These are phyloP conservation scores for Archilochus colubris DNA, from an alignment of 2,113 vertebrate genomes.

Conservation along the genomic window DNA sequence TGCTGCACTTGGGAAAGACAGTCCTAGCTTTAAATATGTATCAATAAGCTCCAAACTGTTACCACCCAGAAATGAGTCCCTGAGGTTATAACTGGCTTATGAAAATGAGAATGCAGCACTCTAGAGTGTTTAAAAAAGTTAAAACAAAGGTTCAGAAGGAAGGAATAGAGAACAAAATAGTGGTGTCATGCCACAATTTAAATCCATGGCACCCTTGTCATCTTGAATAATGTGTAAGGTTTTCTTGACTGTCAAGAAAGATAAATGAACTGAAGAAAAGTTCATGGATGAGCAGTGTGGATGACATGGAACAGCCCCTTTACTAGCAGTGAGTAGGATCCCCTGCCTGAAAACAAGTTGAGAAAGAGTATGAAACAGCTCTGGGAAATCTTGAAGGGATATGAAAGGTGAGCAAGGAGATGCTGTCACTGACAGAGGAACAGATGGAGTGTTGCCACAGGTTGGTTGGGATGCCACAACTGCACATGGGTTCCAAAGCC, in stretches of 20 bases:
- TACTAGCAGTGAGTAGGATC: not conserved
- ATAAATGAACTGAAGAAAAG: not conserved
- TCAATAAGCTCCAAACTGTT: not conserved
- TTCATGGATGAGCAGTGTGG: not conserved
- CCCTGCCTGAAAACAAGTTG: not conserved
- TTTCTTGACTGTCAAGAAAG: not conserved
- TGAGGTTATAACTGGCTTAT: not conserved
- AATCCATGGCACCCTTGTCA: not conserved
- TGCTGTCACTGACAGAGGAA: not conserved
- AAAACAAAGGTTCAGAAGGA: not conserved
- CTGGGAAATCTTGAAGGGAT: not conserved
- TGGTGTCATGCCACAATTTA: not conserved
- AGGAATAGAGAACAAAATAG: not conserved
- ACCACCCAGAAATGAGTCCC: not conserved
- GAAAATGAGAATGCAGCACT: not conserved
- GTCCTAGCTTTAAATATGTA: not conserved
- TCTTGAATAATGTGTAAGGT: not conserved
- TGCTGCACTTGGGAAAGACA: not conserved
- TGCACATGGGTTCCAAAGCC: not conserved
- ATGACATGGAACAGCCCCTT: not conserved
- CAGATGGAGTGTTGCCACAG: fast-evolving
- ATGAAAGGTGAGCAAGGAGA: not conserved
- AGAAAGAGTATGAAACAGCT: not conserved
- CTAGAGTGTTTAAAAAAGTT: not conserved
- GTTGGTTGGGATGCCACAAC: not conserved